Evolutionary conservation across 2,113 vertebrate species (phyloP).

Genomic region (Rhinopomastus cyanomelas): DNA sequence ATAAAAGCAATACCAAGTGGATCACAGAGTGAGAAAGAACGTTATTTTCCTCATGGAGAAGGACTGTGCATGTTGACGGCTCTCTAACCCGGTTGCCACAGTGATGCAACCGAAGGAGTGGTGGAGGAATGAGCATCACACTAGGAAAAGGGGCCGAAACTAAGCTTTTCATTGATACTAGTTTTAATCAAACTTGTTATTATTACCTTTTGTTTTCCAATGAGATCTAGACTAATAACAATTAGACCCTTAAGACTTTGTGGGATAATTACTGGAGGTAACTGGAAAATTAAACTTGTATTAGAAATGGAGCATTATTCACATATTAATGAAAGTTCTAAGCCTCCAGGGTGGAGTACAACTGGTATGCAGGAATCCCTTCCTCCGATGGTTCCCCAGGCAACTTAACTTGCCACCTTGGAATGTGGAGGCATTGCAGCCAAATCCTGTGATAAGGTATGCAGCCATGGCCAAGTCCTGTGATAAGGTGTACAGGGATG

Average conservation of each 20-base stretch:
- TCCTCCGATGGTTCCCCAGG: no score
- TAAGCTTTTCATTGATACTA: neutral
- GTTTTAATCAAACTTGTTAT: neutral
- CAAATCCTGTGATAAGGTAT: no score
- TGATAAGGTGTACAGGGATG: no score
- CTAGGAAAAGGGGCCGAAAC: neutral
- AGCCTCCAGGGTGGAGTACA: no score
- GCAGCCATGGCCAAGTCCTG: no score
- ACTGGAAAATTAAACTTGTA: no score
- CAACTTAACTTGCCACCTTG: no score
- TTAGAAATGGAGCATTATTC: no score
- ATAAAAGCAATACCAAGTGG: neutral
- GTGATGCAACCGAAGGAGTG: neutral
- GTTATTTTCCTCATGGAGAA: neutral
- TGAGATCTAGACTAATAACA: neutral
- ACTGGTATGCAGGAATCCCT: no score
- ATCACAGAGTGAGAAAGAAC: neutral
- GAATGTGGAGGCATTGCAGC: no score
- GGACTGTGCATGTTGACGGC: neutral
- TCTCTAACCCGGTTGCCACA: neutral
- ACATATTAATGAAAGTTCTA: no score
- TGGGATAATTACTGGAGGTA: no score
- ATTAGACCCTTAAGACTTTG: neutral
- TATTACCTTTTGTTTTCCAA: neutral
- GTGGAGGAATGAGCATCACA: neutral